phyloP scores from a whole-genome alignment of 2,797 vertebrate species.

The Malurus splendens region DNA sequence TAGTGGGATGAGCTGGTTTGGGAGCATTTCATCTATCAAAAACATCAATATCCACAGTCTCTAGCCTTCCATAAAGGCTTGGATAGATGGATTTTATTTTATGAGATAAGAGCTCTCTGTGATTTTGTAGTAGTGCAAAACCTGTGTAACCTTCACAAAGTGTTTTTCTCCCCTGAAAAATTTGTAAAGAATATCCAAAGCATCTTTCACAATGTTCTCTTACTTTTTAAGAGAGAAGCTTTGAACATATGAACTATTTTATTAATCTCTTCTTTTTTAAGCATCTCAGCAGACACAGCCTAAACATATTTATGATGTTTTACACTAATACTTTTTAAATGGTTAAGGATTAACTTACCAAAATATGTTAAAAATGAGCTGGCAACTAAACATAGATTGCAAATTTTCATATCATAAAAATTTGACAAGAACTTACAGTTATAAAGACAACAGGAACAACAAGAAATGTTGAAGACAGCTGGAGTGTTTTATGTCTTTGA shows the following conservation, averaged over 20 bases:
- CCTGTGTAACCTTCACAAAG: not conserved
- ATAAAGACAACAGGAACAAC: not conserved
- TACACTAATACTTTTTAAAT: not conserved
- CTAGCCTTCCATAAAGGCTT: not conserved
- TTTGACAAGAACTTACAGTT: not conserved
- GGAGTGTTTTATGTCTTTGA: not conserved
- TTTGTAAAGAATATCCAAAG: not conserved
- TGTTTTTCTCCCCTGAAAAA: not conserved
- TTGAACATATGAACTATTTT: not conserved
- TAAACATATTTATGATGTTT: not conserved
- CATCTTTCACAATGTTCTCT: not conserved
- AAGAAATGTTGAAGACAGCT: not conserved
- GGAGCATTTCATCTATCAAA: slow-evolving; percentile 43
- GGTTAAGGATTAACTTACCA: not conserved
- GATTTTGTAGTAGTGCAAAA: not conserved
- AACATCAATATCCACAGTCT: slow-evolving; percentile 18
- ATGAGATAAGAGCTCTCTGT: not conserved
- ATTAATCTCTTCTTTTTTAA: not conserved
- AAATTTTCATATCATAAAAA: not conserved
- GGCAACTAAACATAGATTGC: not conserved
- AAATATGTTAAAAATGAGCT: not conserved
- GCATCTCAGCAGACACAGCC: not conserved
- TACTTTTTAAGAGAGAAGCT: not conserved
- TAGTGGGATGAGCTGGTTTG: slow-evolving; percentile 1
- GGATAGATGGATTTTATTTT: not conserved